Conservation (phyloP, 2,888 invertebrate species). For the Torymus aiolomorphi region DNA sequence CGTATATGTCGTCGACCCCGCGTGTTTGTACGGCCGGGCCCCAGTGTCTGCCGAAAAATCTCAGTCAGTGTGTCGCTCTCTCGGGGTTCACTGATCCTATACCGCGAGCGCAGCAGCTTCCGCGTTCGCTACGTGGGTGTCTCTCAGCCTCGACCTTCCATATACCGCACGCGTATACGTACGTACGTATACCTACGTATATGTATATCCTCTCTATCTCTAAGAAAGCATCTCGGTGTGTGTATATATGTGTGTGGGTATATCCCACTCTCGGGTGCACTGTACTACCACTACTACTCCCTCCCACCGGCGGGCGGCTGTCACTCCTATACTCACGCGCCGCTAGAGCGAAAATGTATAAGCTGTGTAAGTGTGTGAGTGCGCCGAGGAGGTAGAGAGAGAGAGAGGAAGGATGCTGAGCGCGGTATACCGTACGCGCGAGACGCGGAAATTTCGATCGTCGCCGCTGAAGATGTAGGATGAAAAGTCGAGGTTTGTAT, state of each 20-base stretch:
- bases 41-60: slow-evolving; percentile 10
- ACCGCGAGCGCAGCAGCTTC: slow-evolving; percentile 28
- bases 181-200: no score
- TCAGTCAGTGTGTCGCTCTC: slow-evolving; percentile 49
- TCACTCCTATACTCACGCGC: not conserved
- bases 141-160: slow-evolving; percentile 64
- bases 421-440: not conserved
- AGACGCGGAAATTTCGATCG: not conserved
- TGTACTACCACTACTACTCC: no score
- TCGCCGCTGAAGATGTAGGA: no score
- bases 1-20: not conserved
- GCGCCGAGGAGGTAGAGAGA: slow-evolving; percentile 9
- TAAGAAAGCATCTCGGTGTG: no score
- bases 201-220: no score
- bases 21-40: not conserved
- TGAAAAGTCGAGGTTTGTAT: no score
- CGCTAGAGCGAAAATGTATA: not conserved
- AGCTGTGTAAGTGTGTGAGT: not conserved
- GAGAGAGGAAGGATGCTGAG: slow-evolving; percentile 3
- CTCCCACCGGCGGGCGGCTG: no score
- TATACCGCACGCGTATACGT: no score
- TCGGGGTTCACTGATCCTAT: slow-evolving; percentile 39
- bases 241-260: no score
- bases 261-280: no score
- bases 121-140: slow-evolving; percentile 59